Evolutionary conservation across 2,113 vertebrate genomes (phyloP), one percentile per base, ranked within the genome.

Genomic region (Centropus unirufus): DNA sequence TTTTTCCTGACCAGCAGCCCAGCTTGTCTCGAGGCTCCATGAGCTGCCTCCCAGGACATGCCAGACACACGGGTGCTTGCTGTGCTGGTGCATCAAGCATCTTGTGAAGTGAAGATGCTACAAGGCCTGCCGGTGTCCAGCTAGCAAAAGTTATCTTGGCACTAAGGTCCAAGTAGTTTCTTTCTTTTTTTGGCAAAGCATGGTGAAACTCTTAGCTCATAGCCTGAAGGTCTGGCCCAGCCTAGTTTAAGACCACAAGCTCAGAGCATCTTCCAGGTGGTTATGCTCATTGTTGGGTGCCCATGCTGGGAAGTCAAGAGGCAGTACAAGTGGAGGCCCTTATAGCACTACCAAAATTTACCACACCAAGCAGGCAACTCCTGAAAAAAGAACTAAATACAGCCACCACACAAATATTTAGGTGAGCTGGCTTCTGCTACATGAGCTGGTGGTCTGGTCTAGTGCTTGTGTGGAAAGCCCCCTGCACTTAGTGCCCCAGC

Each of bases 401-500:
- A 76, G 19, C 8, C 34, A 40, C 18, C 14, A 29, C 34, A 58
- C 0, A 1, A 84, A 54, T 22, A 13, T 18, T 11, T 27, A 46
- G 69, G 39, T 12, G 62, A 70, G 30, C n/a, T 54, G 27, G 40
- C 12, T 76, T 36, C 64, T 86, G 27, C 42, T 70, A 8, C 59
- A 20, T 34, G 34, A 81, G 52, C 34, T 83, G 47, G 42, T 23
- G 21, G 40, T 40, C 22, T 46, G 34, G 7, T 47, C 29, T 34
- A 29, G 34, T 32, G 18, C 32, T 52, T 61, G 39, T 13, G 20
- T 86, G 47, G 42, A 70, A 90, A 92, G 16, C 20, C 68, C 64
- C 1, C 1, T 24, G 73, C 26, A 7, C 75, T 26, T 59, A 81
- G 72, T 3, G 2, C 16, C 4, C 1, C 0, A 0, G 0, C 15